Conservation (phyloP, 2,113 vertebrate genomes). For the Pantherophis guttatus region DNA sequence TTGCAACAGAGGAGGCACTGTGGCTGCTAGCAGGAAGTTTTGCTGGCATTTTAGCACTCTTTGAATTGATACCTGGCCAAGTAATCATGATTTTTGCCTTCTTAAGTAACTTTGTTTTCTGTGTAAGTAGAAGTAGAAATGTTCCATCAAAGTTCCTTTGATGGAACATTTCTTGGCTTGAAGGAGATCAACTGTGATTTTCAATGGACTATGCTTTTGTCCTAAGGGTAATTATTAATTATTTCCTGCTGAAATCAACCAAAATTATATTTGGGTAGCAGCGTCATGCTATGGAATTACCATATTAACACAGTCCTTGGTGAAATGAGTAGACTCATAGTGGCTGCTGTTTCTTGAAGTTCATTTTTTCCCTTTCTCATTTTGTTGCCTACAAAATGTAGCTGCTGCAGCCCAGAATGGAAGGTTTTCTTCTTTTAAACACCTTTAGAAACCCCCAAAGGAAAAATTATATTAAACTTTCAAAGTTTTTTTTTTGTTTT, state of each 20-base stretch:
- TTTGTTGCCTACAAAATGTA: background rate
- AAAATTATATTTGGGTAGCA: background rate
- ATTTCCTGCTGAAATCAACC: background rate
- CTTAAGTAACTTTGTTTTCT: background rate
- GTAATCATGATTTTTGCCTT: background rate
- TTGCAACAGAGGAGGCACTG: background rate
- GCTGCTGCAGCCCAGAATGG: background rate
- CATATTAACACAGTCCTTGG: background rate
- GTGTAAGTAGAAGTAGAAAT: background rate
- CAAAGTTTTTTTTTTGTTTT: background rate
- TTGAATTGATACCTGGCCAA: background rate
- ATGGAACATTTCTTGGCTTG: background rate
- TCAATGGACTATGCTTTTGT: background rate
- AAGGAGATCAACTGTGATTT: background rate
- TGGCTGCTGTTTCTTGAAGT: background rate
- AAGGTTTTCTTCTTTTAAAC: background rate
- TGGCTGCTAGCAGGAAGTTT: accelerated
- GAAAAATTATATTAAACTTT: background rate
- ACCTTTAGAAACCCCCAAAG: background rate
- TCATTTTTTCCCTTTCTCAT: background rate
- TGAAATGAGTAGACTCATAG: background rate
- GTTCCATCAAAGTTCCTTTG: background rate
- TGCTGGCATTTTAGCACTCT: accelerated
- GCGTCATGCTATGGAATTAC: background rate
- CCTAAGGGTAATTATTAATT: background rate